Evolutionary conservation across 2,113 vertebrate genomes (phyloP).

Genomic region (Egretta garzetta): DNA sequence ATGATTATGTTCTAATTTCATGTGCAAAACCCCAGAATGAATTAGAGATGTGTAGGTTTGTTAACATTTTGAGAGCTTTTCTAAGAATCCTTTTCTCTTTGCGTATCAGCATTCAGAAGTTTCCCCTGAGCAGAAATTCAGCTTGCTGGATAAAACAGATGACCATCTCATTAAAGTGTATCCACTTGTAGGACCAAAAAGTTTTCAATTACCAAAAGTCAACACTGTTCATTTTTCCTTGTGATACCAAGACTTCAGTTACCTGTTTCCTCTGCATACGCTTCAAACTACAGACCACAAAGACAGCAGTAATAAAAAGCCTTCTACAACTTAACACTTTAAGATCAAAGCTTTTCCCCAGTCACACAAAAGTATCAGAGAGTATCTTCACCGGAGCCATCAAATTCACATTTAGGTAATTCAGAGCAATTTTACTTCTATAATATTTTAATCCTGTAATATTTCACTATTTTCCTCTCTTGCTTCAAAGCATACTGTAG

Average conservation of each 20-base stretch:
- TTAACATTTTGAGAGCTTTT: not conserved
- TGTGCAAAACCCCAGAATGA: not conserved
- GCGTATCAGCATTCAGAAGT: not conserved
- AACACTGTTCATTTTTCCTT: not conserved
- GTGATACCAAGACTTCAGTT: not conserved
- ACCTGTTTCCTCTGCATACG: not conserved
- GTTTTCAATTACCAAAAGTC: not conserved
- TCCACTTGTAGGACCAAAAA: not conserved
- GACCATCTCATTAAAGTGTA: constrained; percentile 23
- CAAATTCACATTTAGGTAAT: not conserved
- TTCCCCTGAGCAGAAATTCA: not conserved
- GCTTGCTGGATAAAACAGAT: not conserved
- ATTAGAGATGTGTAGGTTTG: not conserved
- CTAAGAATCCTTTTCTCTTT: not conserved
- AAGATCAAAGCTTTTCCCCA: not conserved
- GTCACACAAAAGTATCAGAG: not conserved
- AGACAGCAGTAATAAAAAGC: not conserved
- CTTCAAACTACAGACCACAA: not conserved
- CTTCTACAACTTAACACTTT: not conserved
- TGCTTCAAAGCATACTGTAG: not conserved
- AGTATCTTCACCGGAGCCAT: not conserved
- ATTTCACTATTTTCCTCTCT: not conserved
- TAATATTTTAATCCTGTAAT: not conserved
- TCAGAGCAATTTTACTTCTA: not conserved
- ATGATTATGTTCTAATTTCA: not conserved